Base-by-base conservation (phyloP, 2,113 vertebrate genomes). In the Epinephelus lanceolatus region DNA sequence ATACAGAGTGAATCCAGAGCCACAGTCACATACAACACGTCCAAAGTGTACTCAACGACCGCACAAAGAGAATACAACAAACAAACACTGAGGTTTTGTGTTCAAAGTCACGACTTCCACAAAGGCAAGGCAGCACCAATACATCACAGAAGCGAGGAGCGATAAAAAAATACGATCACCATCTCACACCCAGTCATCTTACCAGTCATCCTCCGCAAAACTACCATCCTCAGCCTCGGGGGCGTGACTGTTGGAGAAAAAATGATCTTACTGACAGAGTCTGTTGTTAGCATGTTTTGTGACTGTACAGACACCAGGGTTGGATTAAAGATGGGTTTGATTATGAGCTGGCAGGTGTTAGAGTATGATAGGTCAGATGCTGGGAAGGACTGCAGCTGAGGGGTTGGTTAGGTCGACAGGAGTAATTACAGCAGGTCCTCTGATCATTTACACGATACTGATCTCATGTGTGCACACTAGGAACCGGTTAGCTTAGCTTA, bases 211-310 rank as follows among this genome's bases (percentile, higher is more conserved):
- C 88, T 97, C 96, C 86, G 96, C 94, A 96, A 96, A 95, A 96
- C 95, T 97, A 97, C 94, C 96, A 82, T 99, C 98, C 95, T 99
- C 98, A 91, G 96, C 94, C 84, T 99, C 98, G 82, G 97, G 96
- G 86, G 95, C 94, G 95, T 99, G 97, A 94, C 98, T 99, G 96
- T 94, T 88, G 89, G 86, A 85, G 83, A 74, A 86, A 93, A 91
- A 1, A 86, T 82, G 30, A 87, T 74, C 92, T 86, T 93, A 88
- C 93, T 82, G 95, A 92, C 67, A 88, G 59, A 77, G 42, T 65
- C 74, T 78, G 69, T 53, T 1, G 42, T 82, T 61, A 45, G 83
- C 71, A 83, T 80, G 53, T 51, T 74, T 1, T 75, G 42, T 57
- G 65, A 53, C 62, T 40, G 83, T 56, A 37, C 11, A 80, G 27